Base-by-base conservation (phyloP, 2,113 vertebrate genomes). In the Sitta europaea region DNA sequence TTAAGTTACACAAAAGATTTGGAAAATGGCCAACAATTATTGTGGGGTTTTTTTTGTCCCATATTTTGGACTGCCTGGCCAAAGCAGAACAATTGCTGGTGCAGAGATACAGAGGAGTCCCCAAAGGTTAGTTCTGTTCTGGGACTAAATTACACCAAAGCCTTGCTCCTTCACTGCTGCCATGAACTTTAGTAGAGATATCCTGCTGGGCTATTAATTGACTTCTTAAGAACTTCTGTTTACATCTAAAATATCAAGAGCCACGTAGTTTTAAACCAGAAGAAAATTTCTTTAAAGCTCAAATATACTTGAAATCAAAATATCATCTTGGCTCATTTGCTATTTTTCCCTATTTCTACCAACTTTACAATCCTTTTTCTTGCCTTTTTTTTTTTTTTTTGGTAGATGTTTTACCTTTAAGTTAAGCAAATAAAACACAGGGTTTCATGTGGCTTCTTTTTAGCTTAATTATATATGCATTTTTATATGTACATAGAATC, bases 1-100 rank as follows among this genome's bases (percentile, higher is more conserved):
- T 97, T 96, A 96, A 96, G 96, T 90, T 93, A 95, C 90, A 96
- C 96, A 97, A 97, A 96, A 96, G 96, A 80, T 90, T 50, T 96
- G 96, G 96, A 65, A 92, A 88, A 86, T n/a, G 68, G 66, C 94
- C 96, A 96, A 48, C 43, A 43, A 36, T 86, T 67, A 74, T 55
- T 85, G 81, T 68, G 25, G 25, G 21, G n/a, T 5, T 17, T 92
- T 84, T 95, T 93, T 71, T 80, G 35, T 96, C 72, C 88, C 23
- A 1, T 92, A 71, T 68, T 96, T 92, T 90, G 79, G 90, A 77
- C 43, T 53, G 90, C 71, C 21, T 63, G 79, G 92, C 90, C 88
- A 92, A 88, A 92, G 68, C 29, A 95, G 79, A 96, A 96, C 96
- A 97, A 97, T 97, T 94, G 94, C 71, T 97, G 91, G 74, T 94